Conservation (phyloP, 1,140 invertebrate genomes). For the Argopecten irradians region DNA sequence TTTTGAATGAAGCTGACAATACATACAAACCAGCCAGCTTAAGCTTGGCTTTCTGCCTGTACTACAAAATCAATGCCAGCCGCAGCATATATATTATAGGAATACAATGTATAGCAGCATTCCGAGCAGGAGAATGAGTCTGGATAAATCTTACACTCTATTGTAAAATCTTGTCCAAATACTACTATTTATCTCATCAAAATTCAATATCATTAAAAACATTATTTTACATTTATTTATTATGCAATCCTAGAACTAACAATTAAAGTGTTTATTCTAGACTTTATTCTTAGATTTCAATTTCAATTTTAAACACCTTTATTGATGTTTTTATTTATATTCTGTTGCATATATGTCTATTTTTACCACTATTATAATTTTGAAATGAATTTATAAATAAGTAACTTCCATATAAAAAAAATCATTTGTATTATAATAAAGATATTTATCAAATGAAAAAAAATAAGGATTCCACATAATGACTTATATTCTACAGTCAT, state of each 20-base stretch:
- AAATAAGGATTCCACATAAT: background rate
- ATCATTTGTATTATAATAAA: too few relatives aligned
- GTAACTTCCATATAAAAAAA: background rate
- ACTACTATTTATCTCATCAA: background rate
- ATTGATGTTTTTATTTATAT: background rate
- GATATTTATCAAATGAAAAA: background rate
- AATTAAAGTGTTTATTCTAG: background rate
- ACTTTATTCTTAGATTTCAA: background rate
- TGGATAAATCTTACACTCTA: background rate
- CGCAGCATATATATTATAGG: background rate
- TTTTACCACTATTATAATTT: background rate
- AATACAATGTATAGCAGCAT: slow-evolving; percentile 1
- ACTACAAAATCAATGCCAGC: slow-evolving; percentile 6
- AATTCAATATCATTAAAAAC: background rate
- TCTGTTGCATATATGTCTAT: background rate
- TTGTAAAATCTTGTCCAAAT: background rate
- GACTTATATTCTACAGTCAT: background rate
- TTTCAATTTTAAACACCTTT: background rate
- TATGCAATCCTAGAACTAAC: background rate
- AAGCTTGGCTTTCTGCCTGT: slow-evolving; percentile 6
- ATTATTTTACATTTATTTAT: background rate
- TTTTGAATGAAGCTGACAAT: background rate
- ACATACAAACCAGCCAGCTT: background rate
- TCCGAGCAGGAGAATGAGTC: background rate
- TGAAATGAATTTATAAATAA: background rate